phyloP scores from a whole-genome alignment of 2,113 vertebrate genomes.

The Poicephalus gulielmi region DNA sequence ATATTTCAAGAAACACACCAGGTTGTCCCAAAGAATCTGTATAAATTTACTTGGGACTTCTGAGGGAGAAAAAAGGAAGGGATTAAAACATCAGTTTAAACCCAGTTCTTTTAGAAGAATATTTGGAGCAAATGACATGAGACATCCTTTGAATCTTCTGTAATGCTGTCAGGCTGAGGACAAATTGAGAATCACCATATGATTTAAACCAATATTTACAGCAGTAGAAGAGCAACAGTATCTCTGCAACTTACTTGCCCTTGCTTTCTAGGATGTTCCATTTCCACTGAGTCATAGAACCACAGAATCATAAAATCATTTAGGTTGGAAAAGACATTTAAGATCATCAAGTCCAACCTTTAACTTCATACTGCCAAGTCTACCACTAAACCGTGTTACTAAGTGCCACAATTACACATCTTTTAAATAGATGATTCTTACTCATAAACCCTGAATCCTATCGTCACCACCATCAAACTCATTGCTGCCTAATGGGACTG shows the following conservation, averaged over 20 bases:
- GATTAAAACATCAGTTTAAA: background rate
- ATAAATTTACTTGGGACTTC: background rate
- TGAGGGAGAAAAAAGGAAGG: background rate
- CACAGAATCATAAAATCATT: background rate
- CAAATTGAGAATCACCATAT: background rate
- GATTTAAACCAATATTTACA: background rate
- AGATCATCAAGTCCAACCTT: background rate
- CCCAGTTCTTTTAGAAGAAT: background rate
- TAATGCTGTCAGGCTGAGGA: background rate
- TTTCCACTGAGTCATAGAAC: background rate
- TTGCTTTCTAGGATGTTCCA: background rate
- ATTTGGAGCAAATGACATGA: background rate
- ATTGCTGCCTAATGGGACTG: background rate
- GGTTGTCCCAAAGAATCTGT: background rate
- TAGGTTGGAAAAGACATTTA: background rate
- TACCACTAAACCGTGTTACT: background rate
- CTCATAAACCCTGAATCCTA: background rate
- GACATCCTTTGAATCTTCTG: background rate
- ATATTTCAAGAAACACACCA: background rate
- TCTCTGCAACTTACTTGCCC: background rate
- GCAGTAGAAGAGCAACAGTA: background rate
- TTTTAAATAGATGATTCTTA: background rate
- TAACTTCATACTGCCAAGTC: background rate
- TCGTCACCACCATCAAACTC: rapidly evolving
- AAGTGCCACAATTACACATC: background rate